Evolutionary conservation across 2,113 vertebrate species (phyloP).

Genomic region (Cavia aperea): DNA sequence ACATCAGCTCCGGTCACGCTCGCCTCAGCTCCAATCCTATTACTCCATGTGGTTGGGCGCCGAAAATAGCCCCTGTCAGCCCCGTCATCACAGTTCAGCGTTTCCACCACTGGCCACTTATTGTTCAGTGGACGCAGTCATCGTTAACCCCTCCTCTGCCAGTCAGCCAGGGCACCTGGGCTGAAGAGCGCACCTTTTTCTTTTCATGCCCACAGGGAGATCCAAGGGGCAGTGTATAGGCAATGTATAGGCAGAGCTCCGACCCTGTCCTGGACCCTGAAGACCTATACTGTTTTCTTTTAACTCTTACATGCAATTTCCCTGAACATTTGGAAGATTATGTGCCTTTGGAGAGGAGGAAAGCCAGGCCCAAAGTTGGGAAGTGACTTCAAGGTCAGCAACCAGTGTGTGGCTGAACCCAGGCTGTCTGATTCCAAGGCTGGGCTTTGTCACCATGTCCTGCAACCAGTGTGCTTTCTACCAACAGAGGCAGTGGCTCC

Average conservation of each 20-base stretch:
- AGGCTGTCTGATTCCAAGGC: background rate
- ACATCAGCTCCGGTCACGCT: conserved; percentile 62
- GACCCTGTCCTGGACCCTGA: fast-evolving
- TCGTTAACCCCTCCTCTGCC: conserved; percentile 55
- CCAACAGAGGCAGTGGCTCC: background rate
- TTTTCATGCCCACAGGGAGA: background rate
- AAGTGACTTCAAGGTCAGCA: conserved; percentile 34
- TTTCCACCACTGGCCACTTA: conserved; percentile 45
- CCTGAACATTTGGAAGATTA: background rate
- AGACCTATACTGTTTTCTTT: background rate
- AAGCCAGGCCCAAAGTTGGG: background rate
- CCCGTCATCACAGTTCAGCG: conserved; percentile 37
- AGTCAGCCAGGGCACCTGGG: background rate
- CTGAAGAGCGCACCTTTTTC: background rate
- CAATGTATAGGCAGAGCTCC: fast-evolving
- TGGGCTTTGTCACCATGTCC: background rate
- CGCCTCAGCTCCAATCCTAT: conserved; percentile 65
- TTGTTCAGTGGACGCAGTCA: conserved; percentile 30
- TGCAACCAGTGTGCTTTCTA: background rate
- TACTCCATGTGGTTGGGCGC: conserved; percentile 59
- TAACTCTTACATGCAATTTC: background rate
- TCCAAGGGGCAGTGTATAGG: background rate
- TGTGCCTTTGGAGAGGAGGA: background rate
- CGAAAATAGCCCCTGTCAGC: conserved; percentile 65
- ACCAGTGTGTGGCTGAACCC: background rate